Evolutionary conservation across 2,113 vertebrate genomes (phyloP).

Genomic region (Suricata suricatta): DNA sequence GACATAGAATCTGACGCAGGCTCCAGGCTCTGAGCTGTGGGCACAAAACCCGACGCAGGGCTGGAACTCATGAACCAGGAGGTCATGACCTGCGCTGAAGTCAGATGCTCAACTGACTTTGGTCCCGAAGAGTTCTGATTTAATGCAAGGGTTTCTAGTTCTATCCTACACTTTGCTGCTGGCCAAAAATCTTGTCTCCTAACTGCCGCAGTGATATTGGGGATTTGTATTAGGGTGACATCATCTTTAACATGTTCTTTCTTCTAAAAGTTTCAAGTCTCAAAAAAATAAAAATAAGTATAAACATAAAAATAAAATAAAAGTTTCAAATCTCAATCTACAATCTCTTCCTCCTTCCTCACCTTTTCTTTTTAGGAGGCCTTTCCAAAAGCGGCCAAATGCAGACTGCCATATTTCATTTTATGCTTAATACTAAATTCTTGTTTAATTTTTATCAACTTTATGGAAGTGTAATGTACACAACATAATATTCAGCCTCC

Average conservation of each 20-base stretch:
- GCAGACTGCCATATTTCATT: background rate
- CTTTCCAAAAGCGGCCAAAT: background rate
- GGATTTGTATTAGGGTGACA: accelerated
- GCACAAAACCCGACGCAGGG: too few species aligned
- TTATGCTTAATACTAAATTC: background rate
- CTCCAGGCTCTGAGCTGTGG: too few species aligned
- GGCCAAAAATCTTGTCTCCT: background rate
- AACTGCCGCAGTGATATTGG: background rate
- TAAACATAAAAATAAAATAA: too few species aligned
- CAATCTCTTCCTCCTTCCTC: background rate
- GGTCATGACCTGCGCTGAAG: too few species aligned
- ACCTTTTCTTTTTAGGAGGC: background rate
- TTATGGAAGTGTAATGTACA: background rate
- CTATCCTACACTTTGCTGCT: background rate
- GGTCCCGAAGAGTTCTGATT: background rate
- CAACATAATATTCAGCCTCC: background rate
- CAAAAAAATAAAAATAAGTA: too few species aligned
- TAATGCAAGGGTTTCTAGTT: background rate
- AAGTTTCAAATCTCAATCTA: background rate
- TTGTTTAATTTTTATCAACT: background rate
- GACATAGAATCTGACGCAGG: too few species aligned
- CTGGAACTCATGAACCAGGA: too few species aligned
- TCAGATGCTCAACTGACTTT: too few species aligned
- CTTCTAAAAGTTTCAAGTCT: background rate
- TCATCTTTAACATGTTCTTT: accelerated